Evolutionary conservation across 1,140 invertebrate species (phyloP), one percentile per base, ranked within the genome.

Genomic region (Eumaeus atala): DNA sequence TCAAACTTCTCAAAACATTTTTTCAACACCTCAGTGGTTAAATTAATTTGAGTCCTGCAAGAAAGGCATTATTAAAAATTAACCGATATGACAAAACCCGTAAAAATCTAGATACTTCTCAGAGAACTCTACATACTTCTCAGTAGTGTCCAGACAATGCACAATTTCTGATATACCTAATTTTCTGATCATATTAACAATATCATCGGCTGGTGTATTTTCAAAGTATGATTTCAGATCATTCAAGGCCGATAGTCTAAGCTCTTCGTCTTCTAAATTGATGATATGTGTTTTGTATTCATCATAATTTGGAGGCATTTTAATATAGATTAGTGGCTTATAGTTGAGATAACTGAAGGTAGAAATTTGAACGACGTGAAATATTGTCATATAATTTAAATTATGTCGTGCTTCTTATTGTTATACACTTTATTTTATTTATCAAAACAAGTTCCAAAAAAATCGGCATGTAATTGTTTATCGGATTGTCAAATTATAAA

Each of bases 21-120:
- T 37, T 88, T 78, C 10, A 92, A 63, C 9, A 92, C 87, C 66
- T 92, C 90, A 63, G 88, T 89, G n/a, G 90, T 87, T 54, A 91
- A 68, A 56, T 89, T 83, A 2, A 88, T 67, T 64, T 90, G 84
- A 61, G 86, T 70, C 51, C 90, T 90, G 57, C n/a, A 79, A 76
- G 64, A 48, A 38, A 36, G 51, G 9, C 53, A 54, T 56, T 51
- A n/a, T 36, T 42, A 52, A 21, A 28, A n/a, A 40, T 35, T 47
- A n/a, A 37, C 1, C 37, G 38, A 44, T 16, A 9, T 16, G 16
- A 12, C 17, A 44, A 14, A 40, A 16, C 8, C 0, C 16, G 12
- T 17, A 14, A 16, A 12, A 66, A 16, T 7, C 9, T 16, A 16
- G 9, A 16, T 16, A 44, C 8, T 12, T 12, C 16, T 6, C 16